These are phyloP conservation scores for Oryzias celebensis DNA, from an alignment of 2,113 vertebrate species.

Conservation along the genomic window DNA sequence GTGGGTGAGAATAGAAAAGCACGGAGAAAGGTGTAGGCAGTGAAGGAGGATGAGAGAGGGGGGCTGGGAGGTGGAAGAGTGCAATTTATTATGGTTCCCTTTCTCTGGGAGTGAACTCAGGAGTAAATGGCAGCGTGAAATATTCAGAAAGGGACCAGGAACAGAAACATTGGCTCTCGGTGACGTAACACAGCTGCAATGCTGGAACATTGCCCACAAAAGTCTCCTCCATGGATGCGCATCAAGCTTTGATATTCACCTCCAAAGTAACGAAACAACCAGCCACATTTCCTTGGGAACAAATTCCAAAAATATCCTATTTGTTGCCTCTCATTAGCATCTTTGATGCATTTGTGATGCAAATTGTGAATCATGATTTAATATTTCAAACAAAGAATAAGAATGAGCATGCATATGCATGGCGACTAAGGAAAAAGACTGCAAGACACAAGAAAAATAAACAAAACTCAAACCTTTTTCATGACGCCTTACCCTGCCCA, in stretches of 20 bases:
- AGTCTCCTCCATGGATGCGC: conserved; percentile 19
- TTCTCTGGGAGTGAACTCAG: conserved; percentile 48
- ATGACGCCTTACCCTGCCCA: neutral
- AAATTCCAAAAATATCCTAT: conserved; percentile 36
- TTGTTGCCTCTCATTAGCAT: conserved; percentile 35
- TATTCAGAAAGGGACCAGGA: conserved; percentile 66
- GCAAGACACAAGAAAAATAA: conserved; percentile 1
- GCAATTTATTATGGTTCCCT: conserved; percentile 57
- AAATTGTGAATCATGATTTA: conserved; percentile 39
- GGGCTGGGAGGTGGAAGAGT: conserved; percentile 50
- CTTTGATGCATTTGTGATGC: conserved; percentile 50
- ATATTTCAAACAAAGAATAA: conserved; percentile 29
- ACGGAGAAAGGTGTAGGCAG: too few relatives aligned
- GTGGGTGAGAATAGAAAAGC: conserved; percentile 35
- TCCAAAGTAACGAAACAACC: conserved; percentile 46
- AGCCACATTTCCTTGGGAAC: conserved; percentile 34
- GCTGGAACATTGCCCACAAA: conserved; percentile 47
- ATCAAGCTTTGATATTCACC: conserved; percentile 41
- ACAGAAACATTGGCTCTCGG: conserved; percentile 41
- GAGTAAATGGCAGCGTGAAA: conserved; percentile 59
- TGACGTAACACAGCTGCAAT: conserved; percentile 70
- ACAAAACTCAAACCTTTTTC: neutral
- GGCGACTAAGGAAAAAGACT: conserved; percentile 3
- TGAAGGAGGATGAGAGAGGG: conserved; percentile 8
- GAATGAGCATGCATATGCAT: conserved; percentile 28